These are phyloP conservation scores for Chrysina gloriosa DNA, from an alignment of 2,888 invertebrate genomes.

Conservation along the genomic window DNA sequence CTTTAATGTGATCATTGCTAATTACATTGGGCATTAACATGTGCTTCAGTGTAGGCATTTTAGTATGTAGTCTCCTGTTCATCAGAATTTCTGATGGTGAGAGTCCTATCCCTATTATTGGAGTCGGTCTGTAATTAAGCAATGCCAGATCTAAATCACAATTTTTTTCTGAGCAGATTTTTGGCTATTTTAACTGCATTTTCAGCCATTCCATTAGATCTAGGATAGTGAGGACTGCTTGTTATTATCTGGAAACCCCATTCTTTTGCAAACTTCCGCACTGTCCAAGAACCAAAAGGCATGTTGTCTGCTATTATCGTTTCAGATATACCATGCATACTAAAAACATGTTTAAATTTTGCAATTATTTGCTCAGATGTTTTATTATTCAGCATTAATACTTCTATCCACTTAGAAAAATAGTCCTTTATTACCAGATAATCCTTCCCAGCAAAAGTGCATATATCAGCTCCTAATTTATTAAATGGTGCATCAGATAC, in stretches of 20 bases:
- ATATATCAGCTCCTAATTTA: not conserved
- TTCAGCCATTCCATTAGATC: conserved; percentile 2
- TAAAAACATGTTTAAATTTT: not conserved
- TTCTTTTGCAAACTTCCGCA: not conserved
- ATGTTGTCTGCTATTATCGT: conserved; percentile 1
- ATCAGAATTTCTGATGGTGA: conserved; percentile 42
- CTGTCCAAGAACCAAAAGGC: conserved; percentile 1
- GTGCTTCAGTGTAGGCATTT: conserved; percentile 16
- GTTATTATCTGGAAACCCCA: conserved; percentile 21
- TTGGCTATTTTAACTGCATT: not conserved
- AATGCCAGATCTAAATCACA: conserved; percentile 14
- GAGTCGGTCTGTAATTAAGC: conserved; percentile 41
- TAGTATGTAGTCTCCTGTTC: conserved; percentile 36
- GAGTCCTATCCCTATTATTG: conserved; percentile 27
- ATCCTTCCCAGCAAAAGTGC: not conserved
- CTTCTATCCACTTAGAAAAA: not conserved
- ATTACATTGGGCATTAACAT: too few species aligned
- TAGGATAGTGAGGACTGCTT: conserved; percentile 6
- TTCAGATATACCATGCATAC: conserved; percentile 5
- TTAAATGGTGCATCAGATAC: not conserved
- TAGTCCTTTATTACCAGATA: conserved; percentile 20
- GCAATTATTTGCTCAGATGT: not conserved
- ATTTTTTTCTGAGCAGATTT: conserved; percentile 31
- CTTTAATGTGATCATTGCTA: too few species aligned
- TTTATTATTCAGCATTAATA: not conserved